Evolutionary conservation across 2,113 vertebrate species (phyloP).

Genomic region (Upupa epops): DNA sequence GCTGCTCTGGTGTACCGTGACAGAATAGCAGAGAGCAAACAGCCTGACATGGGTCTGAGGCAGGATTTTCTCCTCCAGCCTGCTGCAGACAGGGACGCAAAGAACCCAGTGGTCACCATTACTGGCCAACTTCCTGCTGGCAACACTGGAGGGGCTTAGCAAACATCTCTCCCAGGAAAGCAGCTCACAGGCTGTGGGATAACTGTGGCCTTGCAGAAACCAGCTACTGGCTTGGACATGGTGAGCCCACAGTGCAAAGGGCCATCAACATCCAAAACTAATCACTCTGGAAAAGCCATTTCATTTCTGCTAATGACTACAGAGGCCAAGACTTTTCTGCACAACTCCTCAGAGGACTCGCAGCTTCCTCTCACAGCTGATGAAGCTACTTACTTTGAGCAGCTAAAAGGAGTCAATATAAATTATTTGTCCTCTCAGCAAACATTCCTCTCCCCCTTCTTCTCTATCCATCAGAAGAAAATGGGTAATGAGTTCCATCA

Average conservation of each 20-base stretch:
- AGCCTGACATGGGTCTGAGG: fast-evolving
- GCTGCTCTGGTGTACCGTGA: fast-evolving
- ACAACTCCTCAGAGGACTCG: background rate
- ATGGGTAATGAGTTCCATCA: background rate
- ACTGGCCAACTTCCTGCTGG: background rate
- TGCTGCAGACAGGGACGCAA: background rate
- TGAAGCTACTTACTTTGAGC: background rate
- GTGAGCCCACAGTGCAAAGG: fast-evolving
- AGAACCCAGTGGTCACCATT: fast-evolving
- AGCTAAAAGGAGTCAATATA: background rate
- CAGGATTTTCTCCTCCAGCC: background rate
- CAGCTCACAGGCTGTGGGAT: background rate
- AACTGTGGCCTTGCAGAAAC: fast-evolving
- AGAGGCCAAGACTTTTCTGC: background rate
- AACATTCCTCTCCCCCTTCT: background rate
- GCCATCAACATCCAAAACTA: fast-evolving
- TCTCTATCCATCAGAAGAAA: background rate
- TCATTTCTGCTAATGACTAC: background rate
- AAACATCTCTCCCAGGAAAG: background rate
- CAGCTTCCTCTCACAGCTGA: background rate
- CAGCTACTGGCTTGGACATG: fast-evolving
- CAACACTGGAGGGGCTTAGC: background rate
- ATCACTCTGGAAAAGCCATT: background rate
- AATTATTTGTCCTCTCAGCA: background rate
- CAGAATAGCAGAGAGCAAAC: background rate